A percentile compares a stretch with the other conserved stretches of the same genome.
Conservation (phyloP, 2,888 invertebrate genomes). For the Dynastes tityus region DNA sequence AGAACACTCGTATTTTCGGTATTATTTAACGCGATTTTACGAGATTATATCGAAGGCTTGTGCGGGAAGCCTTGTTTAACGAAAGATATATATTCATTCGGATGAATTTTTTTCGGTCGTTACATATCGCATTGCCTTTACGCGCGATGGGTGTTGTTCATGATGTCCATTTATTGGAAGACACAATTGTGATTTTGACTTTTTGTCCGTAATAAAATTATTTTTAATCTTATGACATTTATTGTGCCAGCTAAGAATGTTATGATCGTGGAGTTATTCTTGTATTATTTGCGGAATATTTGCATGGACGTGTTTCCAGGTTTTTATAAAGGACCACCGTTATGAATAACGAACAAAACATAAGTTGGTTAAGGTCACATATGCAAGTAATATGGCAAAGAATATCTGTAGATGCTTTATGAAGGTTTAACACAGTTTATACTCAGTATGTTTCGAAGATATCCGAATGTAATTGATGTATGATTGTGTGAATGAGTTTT, state of each 20-base stretch:
- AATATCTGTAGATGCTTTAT: conserved; percentile 21
- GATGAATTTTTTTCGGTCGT: conserved; percentile 19
- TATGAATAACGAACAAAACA: conserved; percentile 1
- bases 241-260: conserved; percentile 13
- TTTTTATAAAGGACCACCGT: conserved; percentile 26
- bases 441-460: conserved; percentile 7
- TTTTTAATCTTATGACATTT: conserved; percentile 26
- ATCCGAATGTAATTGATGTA: conserved; percentile 25
- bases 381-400: conserved; percentile 27
- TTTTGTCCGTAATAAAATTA: background rate
- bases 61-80: conserved; percentile 46
- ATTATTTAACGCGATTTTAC: conserved; percentile 20
- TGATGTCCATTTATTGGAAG: conserved; percentile 5
- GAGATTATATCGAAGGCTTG: conserved; percentile 38
- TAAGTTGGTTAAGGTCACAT: conserved; percentile 28
- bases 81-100: conserved; percentile 35
- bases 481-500: conserved; percentile 41
- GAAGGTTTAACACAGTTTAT: conserved; percentile 35
- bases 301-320: conserved; percentile 30
- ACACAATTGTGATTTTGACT: conserved; percentile 4
- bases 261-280: background rate
- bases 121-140: background rate
- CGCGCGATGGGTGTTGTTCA: conserved; percentile 8
- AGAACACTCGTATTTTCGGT: conserved; percentile 29
- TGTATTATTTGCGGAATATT: conserved; percentile 17